Conservation (phyloP, 2,113 vertebrate genomes). For the Otolemur garnettii region DNA sequence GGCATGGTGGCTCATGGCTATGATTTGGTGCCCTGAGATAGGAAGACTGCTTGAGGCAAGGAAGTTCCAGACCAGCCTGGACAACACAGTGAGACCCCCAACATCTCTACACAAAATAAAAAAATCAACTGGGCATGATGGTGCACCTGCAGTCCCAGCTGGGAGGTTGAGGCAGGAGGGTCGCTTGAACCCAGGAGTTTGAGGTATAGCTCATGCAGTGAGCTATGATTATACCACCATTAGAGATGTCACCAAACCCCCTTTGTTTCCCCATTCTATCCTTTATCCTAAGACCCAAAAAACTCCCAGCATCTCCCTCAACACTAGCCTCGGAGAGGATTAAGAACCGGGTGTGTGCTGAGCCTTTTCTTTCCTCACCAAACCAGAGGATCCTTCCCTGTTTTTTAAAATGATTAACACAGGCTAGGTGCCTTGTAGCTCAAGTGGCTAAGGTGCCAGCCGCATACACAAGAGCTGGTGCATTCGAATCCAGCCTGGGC, state of each 20-base stretch:
- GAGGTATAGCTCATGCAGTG: background rate
- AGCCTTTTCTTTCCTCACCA: background rate
- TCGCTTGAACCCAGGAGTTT: background rate
- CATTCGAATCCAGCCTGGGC: too few relatives aligned
- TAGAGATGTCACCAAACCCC: too few relatives aligned
- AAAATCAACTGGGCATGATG: background rate
- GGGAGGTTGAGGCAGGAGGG: background rate
- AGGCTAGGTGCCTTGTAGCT: too few relatives aligned
- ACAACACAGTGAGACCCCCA: too few relatives aligned
- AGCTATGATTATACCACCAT: background rate
- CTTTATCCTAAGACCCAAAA: background rate
- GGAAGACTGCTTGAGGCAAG: too few relatives aligned
- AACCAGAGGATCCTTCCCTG: background rate
- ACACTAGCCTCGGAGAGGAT: background rate
- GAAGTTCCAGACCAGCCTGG: too few relatives aligned
- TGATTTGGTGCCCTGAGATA: too few relatives aligned
- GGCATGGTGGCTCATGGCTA: too few relatives aligned
- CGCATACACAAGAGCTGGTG: too few relatives aligned
- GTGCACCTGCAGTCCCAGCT: background rate
- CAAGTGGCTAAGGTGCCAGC: too few relatives aligned
- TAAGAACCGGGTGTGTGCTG: background rate
- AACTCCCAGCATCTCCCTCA: background rate
- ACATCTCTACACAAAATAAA: background rate
- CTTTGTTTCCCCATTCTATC: background rate
- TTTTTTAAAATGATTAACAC: too few relatives aligned